Conservation (phyloP, 2,113 vertebrate species). For the Zootoca vivipara region DNA sequence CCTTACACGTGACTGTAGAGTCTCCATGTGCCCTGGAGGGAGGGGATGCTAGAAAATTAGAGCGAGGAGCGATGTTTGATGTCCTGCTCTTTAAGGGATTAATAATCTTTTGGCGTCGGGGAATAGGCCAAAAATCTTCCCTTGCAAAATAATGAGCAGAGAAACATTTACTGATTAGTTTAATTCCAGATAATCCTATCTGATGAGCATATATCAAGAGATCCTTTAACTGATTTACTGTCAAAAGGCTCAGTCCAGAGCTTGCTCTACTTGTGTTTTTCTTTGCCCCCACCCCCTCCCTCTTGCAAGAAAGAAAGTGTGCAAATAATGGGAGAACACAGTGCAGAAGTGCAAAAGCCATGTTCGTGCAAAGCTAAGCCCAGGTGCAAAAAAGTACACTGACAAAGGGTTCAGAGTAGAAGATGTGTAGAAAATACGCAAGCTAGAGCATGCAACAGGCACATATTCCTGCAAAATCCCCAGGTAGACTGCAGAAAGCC, state of each 20-base stretch:
- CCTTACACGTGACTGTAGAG: neutral
- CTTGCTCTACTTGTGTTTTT: neutral
- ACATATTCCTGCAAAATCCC: neutral
- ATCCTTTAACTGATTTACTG: constrained; percentile 77
- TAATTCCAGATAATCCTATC: constrained; percentile 83
- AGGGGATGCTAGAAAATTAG: constrained; percentile 60
- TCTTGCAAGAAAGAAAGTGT: fast-evolving
- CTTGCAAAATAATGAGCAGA: constrained; percentile 80
- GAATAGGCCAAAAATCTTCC: constrained; percentile 79
- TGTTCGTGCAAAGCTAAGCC: too few species aligned
- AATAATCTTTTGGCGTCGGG: constrained; percentile 74
- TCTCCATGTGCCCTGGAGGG: neutral
- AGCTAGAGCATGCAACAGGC: neutral
- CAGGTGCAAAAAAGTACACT: neutral
- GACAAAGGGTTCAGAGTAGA: neutral
- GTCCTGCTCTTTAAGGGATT: constrained; percentile 80
- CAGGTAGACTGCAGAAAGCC: neutral
- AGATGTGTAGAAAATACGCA: neutral
- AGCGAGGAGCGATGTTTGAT: constrained; percentile 74
- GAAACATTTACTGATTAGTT: constrained; percentile 87
- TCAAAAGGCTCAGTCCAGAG: constrained; percentile 43
- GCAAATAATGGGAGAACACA: neutral
- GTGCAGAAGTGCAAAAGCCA: too few species aligned
- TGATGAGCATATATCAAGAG: constrained; percentile 80
- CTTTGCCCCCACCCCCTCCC: neutral